phyloP scores from a whole-genome alignment of 1,140 invertebrate species.

The Anagrus nilaparvatae region DNA sequence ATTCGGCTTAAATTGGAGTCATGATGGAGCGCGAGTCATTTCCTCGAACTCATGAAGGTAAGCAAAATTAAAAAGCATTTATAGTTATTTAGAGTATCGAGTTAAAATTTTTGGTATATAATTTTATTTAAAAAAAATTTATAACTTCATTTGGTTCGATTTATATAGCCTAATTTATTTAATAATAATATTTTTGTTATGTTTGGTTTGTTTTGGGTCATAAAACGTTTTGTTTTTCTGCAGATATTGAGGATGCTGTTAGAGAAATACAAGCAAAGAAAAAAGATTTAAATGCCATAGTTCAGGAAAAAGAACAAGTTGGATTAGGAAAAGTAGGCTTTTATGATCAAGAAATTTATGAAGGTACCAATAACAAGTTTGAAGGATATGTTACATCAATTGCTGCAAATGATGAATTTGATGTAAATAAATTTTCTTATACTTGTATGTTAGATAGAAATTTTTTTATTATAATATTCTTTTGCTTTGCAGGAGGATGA shows the following conservation, averaged over 20 bases:
- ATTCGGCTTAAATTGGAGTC: too few relatives aligned
- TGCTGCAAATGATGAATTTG: constrained; percentile 83
- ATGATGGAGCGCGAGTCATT: constrained; percentile 60
- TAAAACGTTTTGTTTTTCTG: constrained; percentile 27
- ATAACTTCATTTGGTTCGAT: too few relatives aligned
- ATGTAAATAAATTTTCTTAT: too few relatives aligned
- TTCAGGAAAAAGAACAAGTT: constrained; percentile 64
- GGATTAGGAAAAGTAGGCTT: constrained; percentile 78
- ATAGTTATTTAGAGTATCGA: too few relatives aligned
- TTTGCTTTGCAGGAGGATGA: constrained; percentile 71
- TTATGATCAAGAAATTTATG: constrained; percentile 92
- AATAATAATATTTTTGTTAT: background rate
- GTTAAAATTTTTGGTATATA: too few relatives aligned
- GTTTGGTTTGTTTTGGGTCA: background rate
- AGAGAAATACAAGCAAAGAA: constrained; percentile 81
- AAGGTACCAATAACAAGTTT: constrained; percentile 70
- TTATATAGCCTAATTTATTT: constrained; percentile 6
- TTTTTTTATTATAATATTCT: background rate
- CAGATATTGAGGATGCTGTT: constrained; percentile 92
- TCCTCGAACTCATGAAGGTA: constrained; percentile 70
- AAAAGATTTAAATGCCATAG: constrained; percentile 54
- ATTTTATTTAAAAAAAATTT: too few relatives aligned
- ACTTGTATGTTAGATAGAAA: too few relatives aligned
- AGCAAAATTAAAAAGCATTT: too few relatives aligned
- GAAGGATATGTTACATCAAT: constrained; percentile 94